Percentiles rank a stretch among this genome's conserved stretches.
Evolutionary conservation across 2,113 vertebrate species (phyloP).

Genomic region (Empidonax traillii): DNA sequence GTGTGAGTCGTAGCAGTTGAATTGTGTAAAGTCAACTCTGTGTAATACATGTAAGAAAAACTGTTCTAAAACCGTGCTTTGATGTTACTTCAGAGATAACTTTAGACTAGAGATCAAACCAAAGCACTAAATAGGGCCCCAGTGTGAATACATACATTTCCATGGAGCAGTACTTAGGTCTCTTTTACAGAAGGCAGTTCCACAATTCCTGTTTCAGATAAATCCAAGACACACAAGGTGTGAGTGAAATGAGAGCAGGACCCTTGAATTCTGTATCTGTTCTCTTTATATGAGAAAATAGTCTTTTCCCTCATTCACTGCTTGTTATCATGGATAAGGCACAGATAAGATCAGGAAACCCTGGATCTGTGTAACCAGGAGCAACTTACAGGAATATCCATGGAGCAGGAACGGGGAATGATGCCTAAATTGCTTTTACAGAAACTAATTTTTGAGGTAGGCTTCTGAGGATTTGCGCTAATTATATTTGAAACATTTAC

Average conservation of each 20-base stretch:
- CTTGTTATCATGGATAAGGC: not conserved
- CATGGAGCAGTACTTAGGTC: not conserved
- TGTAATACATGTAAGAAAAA: slow-evolving; percentile 44
- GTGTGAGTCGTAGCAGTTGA: not conserved
- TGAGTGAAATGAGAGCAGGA: not conserved
- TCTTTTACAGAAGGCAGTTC: slow-evolving; percentile 18
- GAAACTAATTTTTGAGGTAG: slow-evolving; percentile 32
- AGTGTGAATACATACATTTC: slow-evolving; percentile 21
- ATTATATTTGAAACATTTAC: slow-evolving; percentile 18
- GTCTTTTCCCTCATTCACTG: not conserved
- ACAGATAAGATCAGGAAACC: not conserved
- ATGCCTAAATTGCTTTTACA: slow-evolving; percentile 21
- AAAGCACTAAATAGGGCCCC: slow-evolving; percentile 15
- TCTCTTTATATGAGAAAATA: not conserved
- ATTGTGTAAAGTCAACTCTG: slow-evolving; percentile 36
- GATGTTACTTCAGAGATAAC: slow-evolving; percentile 48
- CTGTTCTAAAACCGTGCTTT: slow-evolving; percentile 38
- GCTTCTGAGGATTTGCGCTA: slow-evolving; percentile 23
- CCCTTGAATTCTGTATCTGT: not conserved
- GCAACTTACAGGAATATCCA: not conserved
- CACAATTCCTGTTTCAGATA: not conserved
- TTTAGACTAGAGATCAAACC: slow-evolving; percentile 47
- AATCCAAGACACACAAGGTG: not conserved
- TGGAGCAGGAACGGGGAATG: not conserved
- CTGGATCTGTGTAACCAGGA: not conserved